These are phyloP conservation scores for Pandemis cinnamomeana DNA, from an alignment of 2,888 invertebrate species.

Conservation along the genomic window DNA sequence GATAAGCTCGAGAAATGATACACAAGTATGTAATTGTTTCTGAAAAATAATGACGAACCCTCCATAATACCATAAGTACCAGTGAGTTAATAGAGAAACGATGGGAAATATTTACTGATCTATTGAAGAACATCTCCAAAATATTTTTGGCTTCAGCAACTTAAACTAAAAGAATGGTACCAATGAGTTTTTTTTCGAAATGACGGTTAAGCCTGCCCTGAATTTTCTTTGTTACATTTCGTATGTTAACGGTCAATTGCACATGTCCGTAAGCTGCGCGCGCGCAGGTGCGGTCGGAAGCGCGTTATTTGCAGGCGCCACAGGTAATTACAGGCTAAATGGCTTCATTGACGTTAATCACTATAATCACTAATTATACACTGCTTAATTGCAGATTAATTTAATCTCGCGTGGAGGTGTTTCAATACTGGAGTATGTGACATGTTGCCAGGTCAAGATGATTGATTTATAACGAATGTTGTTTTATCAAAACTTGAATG, in stretches of 20 bases:
- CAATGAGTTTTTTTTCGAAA: too few species aligned
- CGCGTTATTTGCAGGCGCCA: slow-evolving; percentile 41
- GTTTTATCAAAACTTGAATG: not conserved
- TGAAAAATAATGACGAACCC: too few species aligned
- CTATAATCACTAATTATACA: slow-evolving; percentile 41
- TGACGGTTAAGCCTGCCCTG: not conserved
- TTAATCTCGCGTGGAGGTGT: slow-evolving; percentile 20
- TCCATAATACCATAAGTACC: too few species aligned
- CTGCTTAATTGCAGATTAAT: slow-evolving; percentile 40
- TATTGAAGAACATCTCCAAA: too few species aligned
- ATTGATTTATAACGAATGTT: not conserved
- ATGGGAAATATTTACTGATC: too few species aligned
- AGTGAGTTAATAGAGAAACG: too few species aligned
- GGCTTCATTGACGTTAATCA: slow-evolving; percentile 45
- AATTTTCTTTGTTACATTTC: slow-evolving; percentile 14
- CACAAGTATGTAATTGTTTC: too few species aligned
- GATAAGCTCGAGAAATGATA: too few species aligned
- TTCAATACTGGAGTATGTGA: not conserved
- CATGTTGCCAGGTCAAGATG: not conserved
- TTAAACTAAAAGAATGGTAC: too few species aligned
- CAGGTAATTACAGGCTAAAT: slow-evolving; percentile 42
- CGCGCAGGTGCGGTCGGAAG: slow-evolving; percentile 44
- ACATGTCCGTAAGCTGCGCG: slow-evolving; percentile 36
- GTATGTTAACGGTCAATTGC: slow-evolving; percentile 10
- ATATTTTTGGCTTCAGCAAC: too few species aligned